Conservation (phyloP, 2,797 vertebrate species). For the Serranus cabrilla region DNA sequence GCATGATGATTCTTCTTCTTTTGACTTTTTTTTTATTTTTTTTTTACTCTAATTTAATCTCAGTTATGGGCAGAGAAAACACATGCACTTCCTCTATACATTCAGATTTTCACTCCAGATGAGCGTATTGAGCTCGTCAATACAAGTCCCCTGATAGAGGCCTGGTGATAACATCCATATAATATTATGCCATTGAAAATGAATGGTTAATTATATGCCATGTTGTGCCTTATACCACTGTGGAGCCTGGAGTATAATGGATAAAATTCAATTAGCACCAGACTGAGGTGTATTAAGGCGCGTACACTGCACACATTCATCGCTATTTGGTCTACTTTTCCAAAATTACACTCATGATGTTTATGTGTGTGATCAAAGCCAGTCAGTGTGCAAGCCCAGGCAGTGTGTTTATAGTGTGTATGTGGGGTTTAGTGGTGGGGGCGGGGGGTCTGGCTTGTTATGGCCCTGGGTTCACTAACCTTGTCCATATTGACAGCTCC, state of each 20-base stretch:
- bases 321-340: conserved; percentile 33
- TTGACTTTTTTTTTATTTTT: conserved; percentile 59
- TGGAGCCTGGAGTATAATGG: conserved; percentile 47
- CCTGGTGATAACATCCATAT: conserved; percentile 65
- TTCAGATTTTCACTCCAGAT: conserved; percentile 61
- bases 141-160: conserved; percentile 59
- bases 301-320: conserved; percentile 8
- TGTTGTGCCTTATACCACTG: conserved; percentile 51
- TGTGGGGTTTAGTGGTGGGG: conserved; percentile 34
- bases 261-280: conserved; percentile 71
- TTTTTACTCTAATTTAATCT: conserved; percentile 78
- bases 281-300: conserved; percentile 36
- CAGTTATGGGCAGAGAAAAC: conserved; percentile 71
- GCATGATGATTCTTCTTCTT: conserved; percentile 78
- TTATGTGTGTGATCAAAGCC: conserved; percentile 44
- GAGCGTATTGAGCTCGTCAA: conserved; percentile 58
- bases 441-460: conserved; percentile 74
- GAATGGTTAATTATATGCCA: conserved; percentile 62
- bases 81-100: conserved; percentile 58
- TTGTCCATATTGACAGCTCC: conserved; percentile 85
- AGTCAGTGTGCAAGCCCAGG: conserved; percentile 13
- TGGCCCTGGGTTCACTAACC: conserved; percentile 80
- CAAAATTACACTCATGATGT: conserved; percentile 34
- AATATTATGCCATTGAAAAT: conserved; percentile 48
- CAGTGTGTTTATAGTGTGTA: conserved; percentile 41